Evolutionary conservation across 2,113 vertebrate genomes (phyloP), one percentile per base, ranked within the genome.

Genomic region (Coptodon rendalli): DNA sequence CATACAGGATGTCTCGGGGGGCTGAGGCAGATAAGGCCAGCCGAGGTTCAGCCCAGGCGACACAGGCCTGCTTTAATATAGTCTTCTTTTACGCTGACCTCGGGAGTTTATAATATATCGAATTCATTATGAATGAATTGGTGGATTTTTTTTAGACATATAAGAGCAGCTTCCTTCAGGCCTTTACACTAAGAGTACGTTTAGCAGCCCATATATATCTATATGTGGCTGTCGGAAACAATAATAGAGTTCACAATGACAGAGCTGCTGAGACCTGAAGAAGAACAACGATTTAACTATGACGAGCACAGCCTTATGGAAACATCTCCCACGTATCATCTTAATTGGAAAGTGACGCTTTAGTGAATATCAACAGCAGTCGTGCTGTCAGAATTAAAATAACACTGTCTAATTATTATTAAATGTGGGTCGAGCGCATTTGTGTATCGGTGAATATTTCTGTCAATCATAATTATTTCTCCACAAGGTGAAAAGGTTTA

Each of bases 1-100:
- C 92, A 95, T 93, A 89, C 94, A 96, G 95, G 95, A 95, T 92
- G 91, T 92, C 90, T 88, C 80, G 22, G 84, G 80, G 66, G 76
- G 71, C 68, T 81, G 48, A 29, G 80, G 43, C 81, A 94, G 92
- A 95, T 94, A 93, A 95, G 91, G 80, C 85, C 73, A 79, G 82
- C 68, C 24, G 82, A 89, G 91, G 89, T 87, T 87, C 90, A 92
- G 40, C 40, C 40, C 22, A 63, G 52, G 81, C 63, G 83, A 38
- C 54, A 63, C 66, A 79, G 52, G 56, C 82, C 73, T 34, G 45
- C 9, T 34, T 45, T 57, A 22, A 12, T 31, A 48, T 7, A 43
- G 52, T 61, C 76, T 80, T 27, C n/a, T 63, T 19, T 79, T 27
- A 6, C 12, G 5, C 6, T 85, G 19, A 34, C 11, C n/a, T 36